Conservation (phyloP, 2,888 invertebrate species). For the Invenusta paracnida region DNA sequence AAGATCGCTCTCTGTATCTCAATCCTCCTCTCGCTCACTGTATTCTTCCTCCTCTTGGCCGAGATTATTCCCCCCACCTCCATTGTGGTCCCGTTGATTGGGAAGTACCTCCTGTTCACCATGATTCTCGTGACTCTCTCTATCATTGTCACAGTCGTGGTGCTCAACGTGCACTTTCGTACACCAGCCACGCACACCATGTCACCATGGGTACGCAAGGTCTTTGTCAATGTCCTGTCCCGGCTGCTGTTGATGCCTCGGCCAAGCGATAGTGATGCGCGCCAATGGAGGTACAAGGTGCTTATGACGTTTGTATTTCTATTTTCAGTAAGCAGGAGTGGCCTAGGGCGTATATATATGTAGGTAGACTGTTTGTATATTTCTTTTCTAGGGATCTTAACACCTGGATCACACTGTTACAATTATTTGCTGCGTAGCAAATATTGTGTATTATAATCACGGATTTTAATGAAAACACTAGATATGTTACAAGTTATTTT, state of each 20-base stretch:
- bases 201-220: slow-evolving; percentile 90
- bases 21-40: slow-evolving; percentile 94
- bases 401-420: no score
- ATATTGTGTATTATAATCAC: no score
- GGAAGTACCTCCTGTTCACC: slow-evolving; percentile 65
- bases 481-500: no score
- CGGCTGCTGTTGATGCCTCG: slow-evolving; percentile 82
- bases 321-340: no score
- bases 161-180: slow-evolving; percentile 75
- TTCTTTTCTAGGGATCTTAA: no score
- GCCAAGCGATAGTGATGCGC: slow-evolving; percentile 64
- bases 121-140: slow-evolving; percentile 61
- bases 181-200: slow-evolving; percentile 90
- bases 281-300: not conserved
- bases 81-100: slow-evolving; percentile 87
- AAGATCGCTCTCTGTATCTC: slow-evolving; percentile 93
- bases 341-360: no score
- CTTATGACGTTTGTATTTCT: no score
- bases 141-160: slow-evolving; percentile 66
- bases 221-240: slow-evolving; percentile 89
- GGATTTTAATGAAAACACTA: no score
- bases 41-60: slow-evolving; percentile 94
- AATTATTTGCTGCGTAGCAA: no score
- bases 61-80: slow-evolving; percentile 98
- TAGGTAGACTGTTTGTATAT: no score